A percentile compares a stretch with the other conserved stretches of the same genome.
Evolutionary conservation across 2,888 invertebrate genomes (phyloP).

Genomic region (Sarcophaga variegata): DNA sequence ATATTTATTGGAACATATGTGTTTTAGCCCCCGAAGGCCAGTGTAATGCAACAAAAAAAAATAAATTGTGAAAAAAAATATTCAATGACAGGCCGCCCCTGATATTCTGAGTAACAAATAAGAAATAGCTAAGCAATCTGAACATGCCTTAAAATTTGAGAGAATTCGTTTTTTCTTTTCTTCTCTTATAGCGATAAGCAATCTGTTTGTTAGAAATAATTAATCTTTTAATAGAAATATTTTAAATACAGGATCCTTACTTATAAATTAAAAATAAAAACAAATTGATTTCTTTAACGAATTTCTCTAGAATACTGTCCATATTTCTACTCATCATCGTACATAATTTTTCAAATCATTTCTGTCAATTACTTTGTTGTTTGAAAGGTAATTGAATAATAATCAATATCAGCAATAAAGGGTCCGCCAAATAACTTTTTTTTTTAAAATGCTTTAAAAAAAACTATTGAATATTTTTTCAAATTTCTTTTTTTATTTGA

Average conservation of each 20-base stretch:
- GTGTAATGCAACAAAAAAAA: too few relatives aligned
- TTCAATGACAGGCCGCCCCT: background rate
- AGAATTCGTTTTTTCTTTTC: background rate
- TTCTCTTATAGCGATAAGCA: conserved; percentile 6
- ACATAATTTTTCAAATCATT: conserved; percentile 24
- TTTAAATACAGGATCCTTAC: background rate
- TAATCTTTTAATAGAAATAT: background rate
- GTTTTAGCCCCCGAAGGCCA: too few relatives aligned
- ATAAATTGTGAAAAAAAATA: too few relatives aligned
- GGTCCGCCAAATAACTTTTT: too few relatives aligned
- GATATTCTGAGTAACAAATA: conserved; percentile 13
- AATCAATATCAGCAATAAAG: background rate
- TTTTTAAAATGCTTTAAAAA: too few relatives aligned
- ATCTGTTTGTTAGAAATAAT: background rate
- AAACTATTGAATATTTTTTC: too few relatives aligned
- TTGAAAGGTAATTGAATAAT: conserved; percentile 50
- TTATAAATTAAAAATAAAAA: background rate
- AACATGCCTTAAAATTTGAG: background rate
- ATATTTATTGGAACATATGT: too few relatives aligned
- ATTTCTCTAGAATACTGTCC: background rate
- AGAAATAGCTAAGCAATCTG: conserved; percentile 11
- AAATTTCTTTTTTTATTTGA: too few relatives aligned
- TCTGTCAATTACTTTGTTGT: conserved; percentile 47
- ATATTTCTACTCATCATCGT: background rate
- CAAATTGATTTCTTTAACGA: background rate